Evolutionary conservation across 2,797 vertebrate species (phyloP), one percentile per base, ranked within the genome.

Genomic region (Brachyalestes nurse): DNA sequence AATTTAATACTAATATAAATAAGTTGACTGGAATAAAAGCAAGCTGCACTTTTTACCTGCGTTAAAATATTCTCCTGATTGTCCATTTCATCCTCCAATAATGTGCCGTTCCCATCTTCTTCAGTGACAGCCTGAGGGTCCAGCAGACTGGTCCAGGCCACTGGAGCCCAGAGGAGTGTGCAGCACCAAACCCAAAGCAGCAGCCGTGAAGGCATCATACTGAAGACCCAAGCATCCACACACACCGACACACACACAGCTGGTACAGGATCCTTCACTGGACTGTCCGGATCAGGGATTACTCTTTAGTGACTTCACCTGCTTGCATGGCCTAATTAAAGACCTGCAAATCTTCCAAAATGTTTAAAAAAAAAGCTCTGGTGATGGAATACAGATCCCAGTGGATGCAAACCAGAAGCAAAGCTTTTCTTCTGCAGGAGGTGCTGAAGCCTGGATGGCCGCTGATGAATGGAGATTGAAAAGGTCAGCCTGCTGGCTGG

Each of bases 11-110:
- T 34, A 34, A 34, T 2, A 4, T 34, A 47, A 47, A 47, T 47
- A 47, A 8, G 9, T 12, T 12, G 45, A 47, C 12, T 47, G 45
- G 2, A 47, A 47, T 45, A 1, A 6, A 2, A 55, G 53, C 21
- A 25, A 12, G 12, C 12, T 47, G 25, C 40, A 19, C 5, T 1
- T 34, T 34, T 71, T 90, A 97, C 96, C 96, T 97, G 96, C 21
- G 95, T 96, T 19, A 97, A 87, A 79, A 97, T 88, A 84, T 96
- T 97, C 90, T 97, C 96, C 76, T 97, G 95, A 88, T 97, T 97
- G 88, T 97, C 95, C 78, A 93, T 85, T 84, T 97, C 96, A 2
- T 96, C 95, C 80, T 96, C 94, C 90, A 96, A 91, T 57, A 90
- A 87, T 40, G 81, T 88, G 51, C 90, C 79, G 6, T 88, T 90